These are phyloP conservation scores for Machaerirhynchus nigripectus DNA, from an alignment of 2,113 vertebrate species.

Conservation along the genomic window DNA sequence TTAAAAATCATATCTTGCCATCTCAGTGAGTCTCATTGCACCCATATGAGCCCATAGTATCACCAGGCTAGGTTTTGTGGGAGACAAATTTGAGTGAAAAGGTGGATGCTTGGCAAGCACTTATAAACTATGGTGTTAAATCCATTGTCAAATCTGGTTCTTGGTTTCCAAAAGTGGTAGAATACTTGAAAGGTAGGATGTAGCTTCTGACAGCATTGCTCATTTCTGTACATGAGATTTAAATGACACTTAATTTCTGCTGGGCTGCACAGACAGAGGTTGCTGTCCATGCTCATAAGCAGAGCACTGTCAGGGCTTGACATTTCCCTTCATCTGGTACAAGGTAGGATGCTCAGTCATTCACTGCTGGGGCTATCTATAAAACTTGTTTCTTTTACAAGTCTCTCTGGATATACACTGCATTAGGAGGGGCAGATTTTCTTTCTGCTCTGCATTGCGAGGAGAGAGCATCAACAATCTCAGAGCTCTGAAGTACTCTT, in stretches of 20 bases:
- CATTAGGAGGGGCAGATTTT: background rate
- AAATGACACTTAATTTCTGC: conserved; percentile 12
- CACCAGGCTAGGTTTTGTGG: background rate
- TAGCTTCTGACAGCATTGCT: background rate
- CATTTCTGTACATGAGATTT: background rate
- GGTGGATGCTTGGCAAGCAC: background rate
- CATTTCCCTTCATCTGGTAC: background rate
- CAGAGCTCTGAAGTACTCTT: conserved; percentile 4
- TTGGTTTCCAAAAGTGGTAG: background rate
- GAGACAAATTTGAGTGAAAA: background rate
- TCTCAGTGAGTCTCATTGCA: background rate
- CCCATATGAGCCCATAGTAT: background rate
- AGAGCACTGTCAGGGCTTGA: background rate
- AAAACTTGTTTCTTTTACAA: conserved; percentile 2
- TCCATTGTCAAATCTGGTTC: background rate
- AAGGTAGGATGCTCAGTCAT: background rate
- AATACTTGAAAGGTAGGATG: background rate
- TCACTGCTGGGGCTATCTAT: background rate
- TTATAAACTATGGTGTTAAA: background rate
- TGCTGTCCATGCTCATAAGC: conserved; percentile 22
- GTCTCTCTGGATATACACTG: background rate
- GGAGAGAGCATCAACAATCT: background rate
- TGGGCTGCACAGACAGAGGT: background rate
- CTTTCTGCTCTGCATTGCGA: background rate
- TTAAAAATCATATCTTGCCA: background rate